Conservation (phyloP, 2,113 vertebrate genomes). For the Fregetta grallaria region DNA sequence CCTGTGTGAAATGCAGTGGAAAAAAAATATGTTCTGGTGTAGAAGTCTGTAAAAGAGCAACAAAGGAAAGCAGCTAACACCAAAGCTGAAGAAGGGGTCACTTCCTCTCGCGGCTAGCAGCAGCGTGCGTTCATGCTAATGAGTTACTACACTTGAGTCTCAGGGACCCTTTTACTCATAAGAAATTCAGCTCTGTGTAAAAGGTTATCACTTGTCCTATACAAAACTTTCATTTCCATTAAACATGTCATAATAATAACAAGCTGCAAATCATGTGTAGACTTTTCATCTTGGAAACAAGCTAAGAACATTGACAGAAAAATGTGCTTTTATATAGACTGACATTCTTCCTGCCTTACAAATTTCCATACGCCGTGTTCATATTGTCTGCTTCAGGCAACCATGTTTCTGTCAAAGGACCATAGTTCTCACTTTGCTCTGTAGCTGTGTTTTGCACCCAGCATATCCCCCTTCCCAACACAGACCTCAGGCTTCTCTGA, state of each 20-base stretch:
- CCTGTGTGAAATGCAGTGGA: neutral
- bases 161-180: neutral
- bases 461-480: neutral
- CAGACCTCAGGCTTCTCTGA: neutral
- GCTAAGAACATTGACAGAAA: neutral
- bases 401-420: neutral
- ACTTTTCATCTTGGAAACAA: neutral
- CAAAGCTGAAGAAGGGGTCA: neutral
- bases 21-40: neutral
- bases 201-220: neutral
- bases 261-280: neutral
- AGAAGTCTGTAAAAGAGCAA: neutral
- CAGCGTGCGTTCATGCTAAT: rapidly evolving
- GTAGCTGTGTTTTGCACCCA: neutral
- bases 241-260: neutral
- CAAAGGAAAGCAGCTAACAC: neutral
- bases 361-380: neutral
- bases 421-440: neutral
- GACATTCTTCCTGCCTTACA: neutral
- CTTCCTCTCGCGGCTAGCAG: neutral
- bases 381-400: neutral
- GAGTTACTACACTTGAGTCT: neutral
- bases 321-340: neutral
- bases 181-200: neutral
- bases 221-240: neutral